These are phyloP conservation scores for Aphaenogaster rudis DNA, from an alignment of 1,140 invertebrate species.

Conservation along the genomic window DNA sequence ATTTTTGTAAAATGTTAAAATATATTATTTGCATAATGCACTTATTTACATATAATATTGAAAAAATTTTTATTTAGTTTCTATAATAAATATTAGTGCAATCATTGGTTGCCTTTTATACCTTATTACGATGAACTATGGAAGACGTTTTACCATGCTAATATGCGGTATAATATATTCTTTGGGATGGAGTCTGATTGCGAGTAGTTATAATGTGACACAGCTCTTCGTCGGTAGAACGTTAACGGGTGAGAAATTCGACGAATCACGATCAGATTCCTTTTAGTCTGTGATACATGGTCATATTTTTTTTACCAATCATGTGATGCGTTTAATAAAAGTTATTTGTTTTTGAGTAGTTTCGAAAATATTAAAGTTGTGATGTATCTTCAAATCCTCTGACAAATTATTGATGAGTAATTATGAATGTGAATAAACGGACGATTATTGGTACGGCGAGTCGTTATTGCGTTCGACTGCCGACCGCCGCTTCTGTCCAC, in stretches of 20 bases:
- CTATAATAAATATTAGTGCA: slow-evolving; percentile 60
- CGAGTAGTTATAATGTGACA: slow-evolving; percentile 73
- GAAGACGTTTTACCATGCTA: slow-evolving; percentile 84
- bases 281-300: background rate
- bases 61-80: slow-evolving; percentile 59
- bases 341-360: background rate
- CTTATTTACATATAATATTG: background rate
- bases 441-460: too few relatives aligned
- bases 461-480: too few relatives aligned
- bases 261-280: background rate
- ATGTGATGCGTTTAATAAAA: background rate
- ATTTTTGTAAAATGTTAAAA: background rate
- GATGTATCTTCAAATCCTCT: background rate
- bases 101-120: slow-evolving; percentile 61
- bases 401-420: background rate
- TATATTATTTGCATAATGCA: background rate
- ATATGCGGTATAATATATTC: slow-evolving; percentile 82
- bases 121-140: slow-evolving; percentile 76
- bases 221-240: slow-evolving; percentile 84
- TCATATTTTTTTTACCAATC: background rate
- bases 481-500: too few relatives aligned
- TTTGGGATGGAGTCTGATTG: slow-evolving; percentile 86
- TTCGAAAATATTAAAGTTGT: background rate
- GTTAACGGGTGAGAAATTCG: slow-evolving; percentile 78
- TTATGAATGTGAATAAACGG: background rate